Percentiles rank a stretch among this genome's conserved stretches.
These are phyloP conservation scores for Odontothrips loti DNA, from an alignment of 2,888 invertebrate species.

Conservation along the genomic window DNA sequence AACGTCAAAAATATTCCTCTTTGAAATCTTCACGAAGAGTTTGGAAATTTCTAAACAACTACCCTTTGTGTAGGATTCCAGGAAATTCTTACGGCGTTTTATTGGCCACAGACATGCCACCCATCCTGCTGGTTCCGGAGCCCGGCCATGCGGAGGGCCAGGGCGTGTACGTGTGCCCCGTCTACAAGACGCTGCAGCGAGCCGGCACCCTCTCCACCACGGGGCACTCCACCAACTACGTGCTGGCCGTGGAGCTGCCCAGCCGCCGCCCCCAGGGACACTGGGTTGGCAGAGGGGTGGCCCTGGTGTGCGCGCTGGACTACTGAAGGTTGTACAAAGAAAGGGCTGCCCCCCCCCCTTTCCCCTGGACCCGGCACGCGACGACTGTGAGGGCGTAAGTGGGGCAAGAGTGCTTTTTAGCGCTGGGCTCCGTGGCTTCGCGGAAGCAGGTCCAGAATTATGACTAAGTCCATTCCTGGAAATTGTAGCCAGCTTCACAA, in stretches of 20 bases:
- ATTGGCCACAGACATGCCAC: slow-evolving; percentile 58
- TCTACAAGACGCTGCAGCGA: slow-evolving; percentile 61
- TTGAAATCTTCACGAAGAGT: too few relatives aligned
- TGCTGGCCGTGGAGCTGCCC: slow-evolving; percentile 58
- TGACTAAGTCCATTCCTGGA: too few relatives aligned
- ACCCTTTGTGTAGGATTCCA: too few relatives aligned
- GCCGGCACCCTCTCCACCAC: slow-evolving; percentile 63
- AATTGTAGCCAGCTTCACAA: too few relatives aligned
- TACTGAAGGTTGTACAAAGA: slow-evolving; percentile 44
- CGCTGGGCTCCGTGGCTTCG: too few relatives aligned
- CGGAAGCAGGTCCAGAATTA: too few relatives aligned
- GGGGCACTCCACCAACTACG: slow-evolving; percentile 66
- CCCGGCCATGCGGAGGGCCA: slow-evolving; percentile 54
- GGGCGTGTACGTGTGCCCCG: slow-evolving; percentile 57
- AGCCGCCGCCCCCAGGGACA: slow-evolving; percentile 53
- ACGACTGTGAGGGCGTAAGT: too few relatives aligned
- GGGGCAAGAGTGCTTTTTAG: too few relatives aligned
- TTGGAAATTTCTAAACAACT: too few relatives aligned
- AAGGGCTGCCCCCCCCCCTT: too few relatives aligned
- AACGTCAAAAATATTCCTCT: too few relatives aligned
- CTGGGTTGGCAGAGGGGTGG: slow-evolving; percentile 61
- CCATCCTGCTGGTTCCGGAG: slow-evolving; percentile 65
- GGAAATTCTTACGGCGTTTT: too few relatives aligned
- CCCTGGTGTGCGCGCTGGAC: slow-evolving; percentile 54
- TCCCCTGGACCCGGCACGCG: background rate